Base-by-base conservation (phyloP, 2,113 vertebrate genomes). In the Calidris pygmaea region DNA sequence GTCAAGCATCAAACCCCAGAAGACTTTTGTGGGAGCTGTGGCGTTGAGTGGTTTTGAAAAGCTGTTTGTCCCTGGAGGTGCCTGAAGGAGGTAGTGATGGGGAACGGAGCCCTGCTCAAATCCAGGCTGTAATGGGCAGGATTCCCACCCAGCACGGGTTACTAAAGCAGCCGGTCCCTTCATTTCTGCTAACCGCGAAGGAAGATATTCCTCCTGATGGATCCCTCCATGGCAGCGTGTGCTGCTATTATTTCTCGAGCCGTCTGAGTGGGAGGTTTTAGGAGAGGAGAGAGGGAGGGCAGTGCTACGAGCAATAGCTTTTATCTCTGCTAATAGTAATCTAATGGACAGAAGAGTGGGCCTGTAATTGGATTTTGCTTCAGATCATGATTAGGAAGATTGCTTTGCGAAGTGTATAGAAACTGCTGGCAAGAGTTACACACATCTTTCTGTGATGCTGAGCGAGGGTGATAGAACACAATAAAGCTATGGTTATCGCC, bases 331-430 rank as follows among this genome's bases (percentile, higher is more conserved):
- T 94, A 59, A 82, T 73, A 87, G 92, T 68, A 88, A 86, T 59
- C 68, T 95, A 93, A 95, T 70, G 92, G 96, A 72, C 89, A 81
- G 92, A 47, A 88, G 85, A 95, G 89, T 39, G 53, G 67, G 93
- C 32, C 94, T 82, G 37, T 52, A 90, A 93, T 67, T 95, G 95
- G 96, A 88, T 96, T 96, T 81, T 87, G 68, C 82, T 86, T 87
- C 18, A 52, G 77, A 80, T 88, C 19, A 4, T 73, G 89, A 94
- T 91, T 73, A 91, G 95, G 85, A 88, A 95, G 90, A 93, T 96
- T 37, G 87, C 77, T 92, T 75, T 77, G 68, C 13, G 13, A 88
- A 81, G 82, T 11, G 68, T 58, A 53, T 24, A 52, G 90, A 59
- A 84, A 13, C 58, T 65, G 86, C 90, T 53, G 55, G 86, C 21